These are phyloP conservation scores for Ips nitidus DNA, from an alignment of 1,140 invertebrate species.

Conservation along the genomic window DNA sequence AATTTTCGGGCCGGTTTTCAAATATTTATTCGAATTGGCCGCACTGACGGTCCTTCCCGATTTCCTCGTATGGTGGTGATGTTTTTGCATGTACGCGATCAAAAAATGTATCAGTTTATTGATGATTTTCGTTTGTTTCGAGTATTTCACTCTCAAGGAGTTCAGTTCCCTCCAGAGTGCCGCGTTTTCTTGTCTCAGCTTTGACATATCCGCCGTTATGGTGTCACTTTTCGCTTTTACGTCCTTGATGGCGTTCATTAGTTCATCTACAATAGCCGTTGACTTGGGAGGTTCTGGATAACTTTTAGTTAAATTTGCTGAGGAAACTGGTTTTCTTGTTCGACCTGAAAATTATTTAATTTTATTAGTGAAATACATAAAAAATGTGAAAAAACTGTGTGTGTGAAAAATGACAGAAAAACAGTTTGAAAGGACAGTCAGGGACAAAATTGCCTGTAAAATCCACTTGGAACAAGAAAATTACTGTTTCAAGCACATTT, in stretches of 20 bases:
- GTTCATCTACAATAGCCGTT: constrained; percentile 15
- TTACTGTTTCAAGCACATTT: too few relatives aligned
- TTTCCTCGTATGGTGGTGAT: constrained; percentile 36
- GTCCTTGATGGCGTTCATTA: constrained; percentile 25
- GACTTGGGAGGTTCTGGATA: neutral
- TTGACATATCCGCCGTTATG: constrained; percentile 31
- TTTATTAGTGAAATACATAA: neutral
- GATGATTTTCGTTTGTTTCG: constrained; percentile 39
- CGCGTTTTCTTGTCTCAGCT: constrained; percentile 39
- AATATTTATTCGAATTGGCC: constrained; percentile 26
- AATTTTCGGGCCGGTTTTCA: constrained; percentile 31
- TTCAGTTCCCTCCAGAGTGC: constrained; percentile 40
- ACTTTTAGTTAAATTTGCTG: neutral
- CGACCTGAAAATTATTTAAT: constrained; percentile 4
- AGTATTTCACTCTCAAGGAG: constrained; percentile 37
- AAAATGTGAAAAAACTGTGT: too few relatives aligned
- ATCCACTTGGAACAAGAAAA: too few relatives aligned
- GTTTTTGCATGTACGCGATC: constrained; percentile 40
- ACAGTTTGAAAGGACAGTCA: too few relatives aligned
- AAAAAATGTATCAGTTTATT: constrained; percentile 42
- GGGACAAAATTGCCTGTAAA: too few relatives aligned
- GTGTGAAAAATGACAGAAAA: too few relatives aligned
- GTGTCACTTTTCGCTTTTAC: constrained; percentile 32
- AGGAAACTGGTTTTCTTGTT: too few relatives aligned
- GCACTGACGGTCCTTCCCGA: constrained; percentile 20